These are phyloP conservation scores for Eleginops maclovinus DNA, from an alignment of 2,113 vertebrate genomes.

Conservation along the genomic window DNA sequence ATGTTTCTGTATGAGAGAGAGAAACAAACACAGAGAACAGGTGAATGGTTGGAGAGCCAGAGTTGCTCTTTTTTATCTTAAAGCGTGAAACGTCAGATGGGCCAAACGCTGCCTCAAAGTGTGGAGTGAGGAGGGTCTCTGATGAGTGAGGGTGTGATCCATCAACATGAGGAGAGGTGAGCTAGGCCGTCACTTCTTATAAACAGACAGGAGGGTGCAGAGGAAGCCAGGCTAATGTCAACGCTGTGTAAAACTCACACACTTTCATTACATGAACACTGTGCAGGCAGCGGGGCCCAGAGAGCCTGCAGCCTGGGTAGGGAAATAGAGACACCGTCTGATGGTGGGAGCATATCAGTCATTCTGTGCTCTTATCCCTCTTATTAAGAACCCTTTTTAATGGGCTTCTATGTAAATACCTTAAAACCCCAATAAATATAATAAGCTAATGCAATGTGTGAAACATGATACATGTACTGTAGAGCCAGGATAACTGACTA, in stretches of 20 bases:
- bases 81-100: constrained; percentile 14
- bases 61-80: background rate
- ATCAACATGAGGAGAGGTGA: constrained; percentile 43
- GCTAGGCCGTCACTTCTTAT: constrained; percentile 45
- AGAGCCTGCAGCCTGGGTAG: too few relatives aligned
- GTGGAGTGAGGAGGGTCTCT: constrained; percentile 21
- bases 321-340: too few relatives aligned
- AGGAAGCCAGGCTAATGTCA: constrained; percentile 63
- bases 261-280: constrained; percentile 43
- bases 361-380: background rate
- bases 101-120: constrained; percentile 22
- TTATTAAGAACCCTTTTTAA: background rate
- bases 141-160: constrained; percentile 56
- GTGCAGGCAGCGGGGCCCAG: too few relatives aligned
- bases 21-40: constrained; percentile 65
- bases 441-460: background rate
- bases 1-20: constrained; percentile 66
- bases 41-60: constrained; percentile 56
- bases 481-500: too few relatives aligned
- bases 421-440: background rate
- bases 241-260: constrained; percentile 44
- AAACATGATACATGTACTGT: background rate
- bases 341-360: constrained; percentile 17
- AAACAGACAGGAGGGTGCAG: constrained; percentile 55
- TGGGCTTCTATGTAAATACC: background rate